Percentiles rank a stretch among this genome's conserved stretches.
Conservation (phyloP, 2,888 invertebrate species). For the Helleia helle region DNA sequence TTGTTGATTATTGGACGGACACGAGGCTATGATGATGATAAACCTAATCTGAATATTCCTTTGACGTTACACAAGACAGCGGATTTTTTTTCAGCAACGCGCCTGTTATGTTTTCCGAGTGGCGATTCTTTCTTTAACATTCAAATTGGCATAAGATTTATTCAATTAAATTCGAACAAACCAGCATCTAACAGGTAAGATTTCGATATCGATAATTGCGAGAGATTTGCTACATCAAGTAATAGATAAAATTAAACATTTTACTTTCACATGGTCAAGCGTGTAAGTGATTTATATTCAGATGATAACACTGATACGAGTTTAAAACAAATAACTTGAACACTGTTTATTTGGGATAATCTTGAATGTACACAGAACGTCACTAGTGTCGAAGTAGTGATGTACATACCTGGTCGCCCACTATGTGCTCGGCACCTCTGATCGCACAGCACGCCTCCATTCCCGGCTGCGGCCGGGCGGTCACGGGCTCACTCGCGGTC, state of each 20-base stretch:
- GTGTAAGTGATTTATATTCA: neutral
- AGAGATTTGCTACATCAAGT: slow-evolving; percentile 4
- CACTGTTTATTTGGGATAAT: too few species aligned
- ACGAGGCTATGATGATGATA: too few species aligned
- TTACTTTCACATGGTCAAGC: slow-evolving; percentile 1
- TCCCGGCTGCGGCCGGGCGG: slow-evolving; percentile 53
- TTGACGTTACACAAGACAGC: too few species aligned
- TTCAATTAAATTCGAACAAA: neutral
- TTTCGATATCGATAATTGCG: slow-evolving; percentile 2
- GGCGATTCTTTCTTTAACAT: neutral
- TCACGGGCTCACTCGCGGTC: slow-evolving; percentile 18
- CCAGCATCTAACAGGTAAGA: neutral
- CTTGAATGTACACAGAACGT: too few species aligned
- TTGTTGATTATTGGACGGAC: too few species aligned
- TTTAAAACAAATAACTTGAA: too few species aligned
- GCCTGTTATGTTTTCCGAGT: neutral
- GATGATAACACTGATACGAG: neutral
- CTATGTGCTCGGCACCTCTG: slow-evolving; percentile 64
- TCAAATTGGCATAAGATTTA: slow-evolving; percentile 2
- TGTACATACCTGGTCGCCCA: slow-evolving; percentile 64
- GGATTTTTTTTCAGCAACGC: slow-evolving; percentile 9
- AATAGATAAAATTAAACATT: slow-evolving; percentile 2
- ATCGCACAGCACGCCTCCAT: slow-evolving; percentile 67
- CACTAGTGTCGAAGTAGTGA: too few species aligned
- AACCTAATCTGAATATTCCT: too few species aligned